Evolutionary conservation across 2,888 invertebrate species (phyloP).

Genomic region (Eupithecia vulgata): DNA sequence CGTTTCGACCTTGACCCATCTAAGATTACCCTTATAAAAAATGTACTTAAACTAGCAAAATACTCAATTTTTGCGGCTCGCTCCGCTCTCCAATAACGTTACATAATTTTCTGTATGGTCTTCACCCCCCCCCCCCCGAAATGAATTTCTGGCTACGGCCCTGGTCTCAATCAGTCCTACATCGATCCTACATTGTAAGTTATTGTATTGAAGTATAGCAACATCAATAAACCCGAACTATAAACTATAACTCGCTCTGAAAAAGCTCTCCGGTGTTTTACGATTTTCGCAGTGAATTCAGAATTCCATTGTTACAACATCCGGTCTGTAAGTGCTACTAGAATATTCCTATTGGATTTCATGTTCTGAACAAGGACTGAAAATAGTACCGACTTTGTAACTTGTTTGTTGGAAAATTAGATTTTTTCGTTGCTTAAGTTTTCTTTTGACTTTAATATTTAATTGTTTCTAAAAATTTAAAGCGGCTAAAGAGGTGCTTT

Average conservation of each 20-base stretch:
- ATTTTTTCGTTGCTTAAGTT: neutral
- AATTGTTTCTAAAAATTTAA: neutral
- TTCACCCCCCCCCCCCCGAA: too few relatives aligned
- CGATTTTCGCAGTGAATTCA: conserved; percentile 23
- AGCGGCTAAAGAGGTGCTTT: neutral
- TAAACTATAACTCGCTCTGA: conserved; percentile 19
- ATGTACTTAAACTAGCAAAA: too few relatives aligned
- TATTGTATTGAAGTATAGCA: neutral
- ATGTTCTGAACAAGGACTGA: neutral
- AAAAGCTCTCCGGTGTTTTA: conserved; percentile 30
- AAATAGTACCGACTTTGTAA: conserved; percentile 6
- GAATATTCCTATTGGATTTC: conserved; percentile 18
- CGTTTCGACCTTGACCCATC: too few relatives aligned
- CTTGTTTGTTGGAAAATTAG: neutral
- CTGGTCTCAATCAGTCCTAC: neutral
- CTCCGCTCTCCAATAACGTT: too few relatives aligned
- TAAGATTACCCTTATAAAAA: too few relatives aligned
- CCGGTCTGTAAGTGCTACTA: conserved; percentile 29
- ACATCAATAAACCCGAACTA: conserved; percentile 5
- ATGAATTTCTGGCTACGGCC: too few relatives aligned
- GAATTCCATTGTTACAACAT: conserved; percentile 35
- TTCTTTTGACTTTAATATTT: conserved; percentile 2
- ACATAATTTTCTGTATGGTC: too few relatives aligned
- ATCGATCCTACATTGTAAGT: neutral
- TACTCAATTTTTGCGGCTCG: too few relatives aligned